A percentile compares a stretch with the other conserved stretches of the same genome.
Conservation (phyloP, 2,113 vertebrate genomes). For the Calcarius ornatus region DNA sequence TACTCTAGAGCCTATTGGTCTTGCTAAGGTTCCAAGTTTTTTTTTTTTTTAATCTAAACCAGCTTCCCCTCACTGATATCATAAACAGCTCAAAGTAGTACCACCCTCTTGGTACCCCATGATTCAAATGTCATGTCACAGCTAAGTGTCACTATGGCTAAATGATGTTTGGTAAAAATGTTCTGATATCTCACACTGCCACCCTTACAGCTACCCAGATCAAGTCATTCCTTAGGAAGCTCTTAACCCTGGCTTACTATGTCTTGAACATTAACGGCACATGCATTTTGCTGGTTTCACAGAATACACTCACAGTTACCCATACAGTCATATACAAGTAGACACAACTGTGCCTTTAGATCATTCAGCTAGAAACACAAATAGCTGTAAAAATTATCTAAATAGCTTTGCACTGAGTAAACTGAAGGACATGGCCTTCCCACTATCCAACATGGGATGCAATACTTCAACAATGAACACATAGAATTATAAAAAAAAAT, state of each 20-base stretch:
- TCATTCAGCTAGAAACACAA: not conserved
- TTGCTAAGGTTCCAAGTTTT: not conserved
- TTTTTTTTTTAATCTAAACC: not conserved
- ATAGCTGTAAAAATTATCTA: slow-evolving; percentile 7
- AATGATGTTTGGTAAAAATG: not conserved
- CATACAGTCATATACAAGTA: not conserved
- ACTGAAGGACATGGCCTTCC: not conserved
- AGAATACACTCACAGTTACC: not conserved
- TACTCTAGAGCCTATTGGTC: not conserved
- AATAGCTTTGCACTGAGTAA: not conserved
- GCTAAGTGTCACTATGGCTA: not conserved
- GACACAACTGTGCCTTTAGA: not conserved
- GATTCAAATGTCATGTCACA: not conserved
- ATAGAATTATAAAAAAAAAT: not conserved
- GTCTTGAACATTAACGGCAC: not conserved
- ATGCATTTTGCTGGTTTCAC: not conserved
- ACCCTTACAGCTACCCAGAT: not conserved
- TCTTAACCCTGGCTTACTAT: not conserved
- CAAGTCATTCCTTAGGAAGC: not conserved
- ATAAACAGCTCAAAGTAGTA: not conserved
- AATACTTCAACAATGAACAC: not conserved
- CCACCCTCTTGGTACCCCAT: not conserved
- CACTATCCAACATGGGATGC: not conserved
- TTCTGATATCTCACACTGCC: not conserved
- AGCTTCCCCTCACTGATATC: not conserved